Conservation (phyloP, 2,797 vertebrate species). For the Hybognathus amarus region DNA sequence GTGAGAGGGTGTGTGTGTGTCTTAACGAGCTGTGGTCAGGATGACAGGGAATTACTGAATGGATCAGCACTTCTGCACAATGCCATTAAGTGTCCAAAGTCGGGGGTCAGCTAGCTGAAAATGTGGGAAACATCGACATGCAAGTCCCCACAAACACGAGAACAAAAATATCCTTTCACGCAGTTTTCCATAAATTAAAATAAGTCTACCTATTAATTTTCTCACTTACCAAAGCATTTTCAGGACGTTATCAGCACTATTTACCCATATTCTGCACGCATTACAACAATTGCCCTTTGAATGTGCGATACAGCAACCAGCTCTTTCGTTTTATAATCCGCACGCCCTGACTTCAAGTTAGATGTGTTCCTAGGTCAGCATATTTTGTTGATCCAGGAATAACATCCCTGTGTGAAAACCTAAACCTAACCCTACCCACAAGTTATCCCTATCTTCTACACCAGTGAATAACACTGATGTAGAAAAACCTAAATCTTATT, state of each 20-base stretch:
- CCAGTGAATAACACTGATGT: not conserved
- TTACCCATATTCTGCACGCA: not conserved
- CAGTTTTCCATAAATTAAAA: constrained; percentile 18
- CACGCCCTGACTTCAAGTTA: not conserved
- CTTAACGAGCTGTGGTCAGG: constrained; percentile 56
- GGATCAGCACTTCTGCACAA: constrained; percentile 63
- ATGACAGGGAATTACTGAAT: constrained; percentile 58
- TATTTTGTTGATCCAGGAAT: not conserved
- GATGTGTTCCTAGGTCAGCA: not conserved
- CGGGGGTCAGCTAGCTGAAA: constrained; percentile 46
- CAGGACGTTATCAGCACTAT: constrained; percentile 2
- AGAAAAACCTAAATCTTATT: not conserved
- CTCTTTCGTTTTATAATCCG: not conserved
- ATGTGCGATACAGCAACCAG: not conserved
- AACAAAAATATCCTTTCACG: constrained; percentile 18
- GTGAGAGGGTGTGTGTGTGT: constrained; percentile 36
- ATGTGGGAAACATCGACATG: constrained; percentile 6
- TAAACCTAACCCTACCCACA: not conserved
- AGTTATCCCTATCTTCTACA: not conserved
- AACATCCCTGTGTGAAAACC: not conserved
- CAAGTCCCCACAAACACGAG: constrained; percentile 4
- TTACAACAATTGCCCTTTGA: not conserved
- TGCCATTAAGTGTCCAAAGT: constrained; percentile 58
- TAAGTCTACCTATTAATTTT: not conserved
- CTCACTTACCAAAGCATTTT: constrained; percentile 6